Evolutionary conservation across 2,113 vertebrate species (phyloP).

Genomic region (Callopanchax toddi): DNA sequence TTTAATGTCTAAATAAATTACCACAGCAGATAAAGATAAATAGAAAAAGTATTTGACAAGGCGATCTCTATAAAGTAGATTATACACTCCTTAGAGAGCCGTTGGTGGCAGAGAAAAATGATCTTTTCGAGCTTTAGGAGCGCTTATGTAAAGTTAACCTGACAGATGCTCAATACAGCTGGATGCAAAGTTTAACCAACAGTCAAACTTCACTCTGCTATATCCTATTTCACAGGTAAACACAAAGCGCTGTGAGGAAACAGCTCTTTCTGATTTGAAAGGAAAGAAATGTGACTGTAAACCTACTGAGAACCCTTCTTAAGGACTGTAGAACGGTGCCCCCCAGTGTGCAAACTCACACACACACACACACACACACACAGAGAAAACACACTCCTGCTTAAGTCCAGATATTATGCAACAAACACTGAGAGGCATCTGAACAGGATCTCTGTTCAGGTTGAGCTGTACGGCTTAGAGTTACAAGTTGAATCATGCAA

Average conservation of each 20-base stretch:
- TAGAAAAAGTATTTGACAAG: constrained; percentile 2
- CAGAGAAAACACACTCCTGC: too few species aligned
- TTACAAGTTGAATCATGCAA: constrained; percentile 7
- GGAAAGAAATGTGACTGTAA: not conserved
- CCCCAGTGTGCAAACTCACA: constrained; percentile 46
- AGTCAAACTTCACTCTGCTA: constrained; percentile 7
- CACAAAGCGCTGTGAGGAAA: not conserved
- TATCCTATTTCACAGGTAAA: not conserved
- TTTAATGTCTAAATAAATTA: not conserved
- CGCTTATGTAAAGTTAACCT: constrained; percentile 13
- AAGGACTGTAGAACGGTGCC: constrained; percentile 53
- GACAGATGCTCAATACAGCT: constrained; percentile 23
- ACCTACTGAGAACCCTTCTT: not conserved
- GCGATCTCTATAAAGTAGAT: constrained; percentile 9
- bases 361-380: constrained; percentile 18
- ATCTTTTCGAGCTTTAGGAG: constrained; percentile 1
- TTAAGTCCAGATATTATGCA: constrained; percentile 42
- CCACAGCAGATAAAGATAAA: not conserved
- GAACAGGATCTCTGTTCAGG: constrained; percentile 22
- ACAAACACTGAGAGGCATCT: constrained; percentile 18
- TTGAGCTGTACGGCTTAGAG: not conserved
- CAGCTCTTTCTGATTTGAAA: not conserved
- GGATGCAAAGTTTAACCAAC: constrained; percentile 5
- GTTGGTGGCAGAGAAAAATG: not conserved
- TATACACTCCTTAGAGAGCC: not conserved